phyloP scores from a whole-genome alignment of 2,113 vertebrate genomes.

The Canis aureus region DNA sequence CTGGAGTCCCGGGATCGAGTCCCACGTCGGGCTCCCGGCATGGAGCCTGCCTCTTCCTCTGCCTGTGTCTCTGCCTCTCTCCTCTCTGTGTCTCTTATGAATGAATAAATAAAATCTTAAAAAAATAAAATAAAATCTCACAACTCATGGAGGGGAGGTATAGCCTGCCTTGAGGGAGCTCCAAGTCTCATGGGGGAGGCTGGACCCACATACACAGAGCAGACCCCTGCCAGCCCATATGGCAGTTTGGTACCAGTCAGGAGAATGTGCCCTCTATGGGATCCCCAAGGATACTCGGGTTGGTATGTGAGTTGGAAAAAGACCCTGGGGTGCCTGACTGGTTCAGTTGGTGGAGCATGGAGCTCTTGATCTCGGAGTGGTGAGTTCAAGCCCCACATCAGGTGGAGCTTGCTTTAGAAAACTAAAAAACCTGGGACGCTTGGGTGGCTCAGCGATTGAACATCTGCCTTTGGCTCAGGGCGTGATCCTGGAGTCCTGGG shows the following conservation, averaged over 20 bases:
- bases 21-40: too few relatives aligned
- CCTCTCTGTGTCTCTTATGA: too few relatives aligned
- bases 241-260: not conserved
- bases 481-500: too few relatives aligned
- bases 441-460: too few relatives aligned
- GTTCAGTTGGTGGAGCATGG: not conserved
- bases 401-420: not conserved
- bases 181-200: not conserved
- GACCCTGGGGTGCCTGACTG: not conserved
- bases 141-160: not conserved
- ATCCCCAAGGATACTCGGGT: not conserved
- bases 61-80: too few relatives aligned
- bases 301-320: not conserved
- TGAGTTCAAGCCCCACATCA: not conserved
- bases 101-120: too few relatives aligned
- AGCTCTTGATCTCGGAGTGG: not conserved
- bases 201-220: not conserved
- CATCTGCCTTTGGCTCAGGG: too few relatives aligned
- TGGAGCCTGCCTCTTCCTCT: too few relatives aligned
- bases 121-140: too few relatives aligned
- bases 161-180: not conserved
- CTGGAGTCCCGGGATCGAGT: too few relatives aligned
- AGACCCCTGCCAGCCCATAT: accelerated
- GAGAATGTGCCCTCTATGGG: not conserved
- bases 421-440: not conserved